Conservation (phyloP, 2,797 vertebrate genomes). For the Labroides dimidiatus region DNA sequence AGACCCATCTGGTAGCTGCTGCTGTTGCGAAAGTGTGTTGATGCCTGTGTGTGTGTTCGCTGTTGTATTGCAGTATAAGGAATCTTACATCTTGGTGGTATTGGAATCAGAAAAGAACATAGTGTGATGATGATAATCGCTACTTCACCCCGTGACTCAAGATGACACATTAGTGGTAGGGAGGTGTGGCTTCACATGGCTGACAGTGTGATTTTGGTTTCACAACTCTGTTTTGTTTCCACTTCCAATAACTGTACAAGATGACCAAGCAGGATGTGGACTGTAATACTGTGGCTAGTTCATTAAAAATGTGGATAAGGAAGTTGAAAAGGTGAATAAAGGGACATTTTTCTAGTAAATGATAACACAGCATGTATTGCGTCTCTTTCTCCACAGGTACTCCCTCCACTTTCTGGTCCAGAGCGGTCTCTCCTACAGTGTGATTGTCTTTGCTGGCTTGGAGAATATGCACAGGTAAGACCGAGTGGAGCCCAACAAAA, state of each 20-base stretch:
- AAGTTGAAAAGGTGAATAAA: neutral
- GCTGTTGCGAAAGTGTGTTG: slow-evolving; percentile 17
- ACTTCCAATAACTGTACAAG: neutral
- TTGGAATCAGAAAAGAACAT: neutral
- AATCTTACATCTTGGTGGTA: slow-evolving; percentile 2
- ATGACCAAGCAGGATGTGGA: slow-evolving; percentile 23
- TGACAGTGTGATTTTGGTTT: slow-evolving; percentile 35
- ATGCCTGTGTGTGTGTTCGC: slow-evolving; percentile 6
- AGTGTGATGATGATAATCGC: slow-evolving; percentile 2
- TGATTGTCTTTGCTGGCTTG: slow-evolving; percentile 92
- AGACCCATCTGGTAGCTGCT: slow-evolving; percentile 65
- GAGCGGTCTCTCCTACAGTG: slow-evolving; percentile 94
- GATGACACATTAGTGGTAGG: slow-evolving; percentile 25
- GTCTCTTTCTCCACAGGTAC: slow-evolving; percentile 87
- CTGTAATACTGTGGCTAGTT: neutral
- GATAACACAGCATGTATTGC: neutral
- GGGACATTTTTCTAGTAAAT: neutral
- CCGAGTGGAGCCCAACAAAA: neutral
- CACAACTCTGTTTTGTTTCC: slow-evolving; percentile 29
- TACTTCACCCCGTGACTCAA: slow-evolving; percentile 25
- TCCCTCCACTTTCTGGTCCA: slow-evolving; percentile 98
- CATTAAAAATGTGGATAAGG: neutral
- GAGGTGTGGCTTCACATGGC: slow-evolving; percentile 39
- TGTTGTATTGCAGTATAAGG: neutral
- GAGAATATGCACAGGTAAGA: slow-evolving; percentile 98